A percentile compares a stretch with the other conserved stretches of the same genome.
phyloP scores from a whole-genome alignment of 2,888 invertebrate species.

The Prosapia bicincta region DNA sequence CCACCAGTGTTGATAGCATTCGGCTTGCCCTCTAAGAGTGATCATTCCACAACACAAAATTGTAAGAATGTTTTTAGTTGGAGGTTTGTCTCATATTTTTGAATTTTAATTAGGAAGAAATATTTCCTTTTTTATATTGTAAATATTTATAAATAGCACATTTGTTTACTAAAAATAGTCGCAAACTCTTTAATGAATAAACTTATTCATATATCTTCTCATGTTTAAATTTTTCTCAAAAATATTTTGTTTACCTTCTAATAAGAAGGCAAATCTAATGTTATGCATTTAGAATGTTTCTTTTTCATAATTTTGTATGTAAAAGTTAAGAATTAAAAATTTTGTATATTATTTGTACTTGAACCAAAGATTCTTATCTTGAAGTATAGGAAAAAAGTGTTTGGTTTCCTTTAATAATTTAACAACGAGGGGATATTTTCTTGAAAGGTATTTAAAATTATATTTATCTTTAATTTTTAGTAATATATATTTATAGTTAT shows the following conservation, averaged over 20 bases:
- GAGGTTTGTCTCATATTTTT: slow-evolving; percentile 1
- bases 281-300: neutral
- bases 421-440: neutral
- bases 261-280: neutral
- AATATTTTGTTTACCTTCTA: neutral
- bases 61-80: neutral
- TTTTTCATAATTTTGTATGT: neutral
- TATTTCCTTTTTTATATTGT: neutral
- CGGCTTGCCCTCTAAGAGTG: neutral
- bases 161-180: neutral
- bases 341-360: neutral
- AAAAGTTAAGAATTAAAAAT: neutral
- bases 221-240: too few relatives aligned
- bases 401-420: neutral
- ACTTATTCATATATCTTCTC: too few relatives aligned
- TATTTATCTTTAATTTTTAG: neutral
- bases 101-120: too few relatives aligned
- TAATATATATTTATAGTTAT: slow-evolving; percentile 2
- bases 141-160: neutral
- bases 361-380: slow-evolving; percentile 2
- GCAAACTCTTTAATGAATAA: too few relatives aligned
- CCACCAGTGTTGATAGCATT: slow-evolving; percentile 8
- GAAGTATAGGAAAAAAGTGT: neutral
- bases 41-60: neutral
- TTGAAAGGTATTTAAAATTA: neutral